A percentile compares a stretch with the other conserved stretches of the same genome.
These are phyloP conservation scores for Allygus modestus DNA, from an alignment of 2,888 invertebrate species.

Conservation along the genomic window DNA sequence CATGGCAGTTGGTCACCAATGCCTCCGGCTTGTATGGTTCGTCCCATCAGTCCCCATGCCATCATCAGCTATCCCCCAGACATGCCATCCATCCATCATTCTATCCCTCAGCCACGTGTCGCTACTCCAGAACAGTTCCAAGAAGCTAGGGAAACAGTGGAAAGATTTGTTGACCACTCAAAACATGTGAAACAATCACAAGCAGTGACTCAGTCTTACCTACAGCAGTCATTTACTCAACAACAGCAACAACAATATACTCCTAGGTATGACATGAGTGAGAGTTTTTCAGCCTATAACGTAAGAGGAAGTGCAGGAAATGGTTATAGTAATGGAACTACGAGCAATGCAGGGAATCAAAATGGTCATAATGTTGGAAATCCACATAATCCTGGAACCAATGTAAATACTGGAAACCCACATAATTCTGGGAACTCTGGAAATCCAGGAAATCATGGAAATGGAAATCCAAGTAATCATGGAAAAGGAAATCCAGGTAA, in stretches of 20 bases:
- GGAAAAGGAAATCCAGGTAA: constrained; percentile 27
- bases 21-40: constrained; percentile 67
- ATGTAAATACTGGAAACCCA: not conserved
- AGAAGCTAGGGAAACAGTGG: constrained; percentile 63
- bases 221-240: not conserved
- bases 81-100: constrained; percentile 66
- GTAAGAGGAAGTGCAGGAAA: constrained; percentile 8
- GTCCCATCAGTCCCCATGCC: constrained; percentile 69
- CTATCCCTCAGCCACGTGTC: constrained; percentile 65
- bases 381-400: not conserved
- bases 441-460: not conserved
- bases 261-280: constrained; percentile 38
- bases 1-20: constrained; percentile 68
- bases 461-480: not conserved
- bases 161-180: constrained; percentile 44
- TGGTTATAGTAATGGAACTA: not conserved
- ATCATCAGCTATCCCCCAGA: constrained; percentile 70
- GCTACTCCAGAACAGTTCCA: constrained; percentile 66
- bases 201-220: constrained; percentile 17
- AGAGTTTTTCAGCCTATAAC: constrained; percentile 30
- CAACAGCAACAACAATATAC: constrained; percentile 37
- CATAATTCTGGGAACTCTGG: not conserved
- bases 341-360: too few relatives aligned
- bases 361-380: constrained; percentile 18
- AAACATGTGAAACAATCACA: constrained; percentile 44